Base-by-base conservation (phyloP, 2,113 vertebrate genomes). In the Aegithalos caudatus region DNA sequence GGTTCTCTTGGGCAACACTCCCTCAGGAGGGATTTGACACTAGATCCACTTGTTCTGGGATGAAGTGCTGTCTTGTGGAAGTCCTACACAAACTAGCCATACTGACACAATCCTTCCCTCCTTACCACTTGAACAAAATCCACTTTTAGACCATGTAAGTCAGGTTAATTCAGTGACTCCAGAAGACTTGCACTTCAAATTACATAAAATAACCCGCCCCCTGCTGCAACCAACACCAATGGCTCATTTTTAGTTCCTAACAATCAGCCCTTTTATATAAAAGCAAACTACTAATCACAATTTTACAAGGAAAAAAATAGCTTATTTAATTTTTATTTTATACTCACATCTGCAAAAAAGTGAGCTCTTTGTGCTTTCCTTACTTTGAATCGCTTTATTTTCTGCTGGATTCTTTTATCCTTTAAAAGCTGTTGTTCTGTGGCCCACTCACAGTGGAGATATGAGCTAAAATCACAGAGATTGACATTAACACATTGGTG, bases 351-450 rank as follows among this genome's bases (percentile, higher is more conserved):
- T 97, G 99, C 99, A 95, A 99, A 99, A 98, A 99, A 99, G 97
- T 99, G 99, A 69, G 99, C 99, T 98, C 99, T 99, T 97, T 99
- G 99, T 89, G 99, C 99, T 97, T 99, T 99, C 98, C 99, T 99
- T 91, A 99, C 97, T 98, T 99, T 99, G 97, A 99, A 99, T 87
- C 99, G 98, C 97, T 99, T 99, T 97, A 99, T 99, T 98, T 99
- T 99, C 98, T 99, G 99, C 96, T 99, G 99, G 97, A 99, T 99
- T 98, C 99, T 99, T 98, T 99, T 99, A 98, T 99, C 99, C 97
- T 99, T 99, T 97, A 98, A 98, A 97, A 99, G 98, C 60, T 99
- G 99, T 92, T 99, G 98, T 96, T 99, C 99, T 69, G 99, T 99
- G 95, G 99, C 99, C 99, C 99, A 99, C 97, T 99, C 99, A 97